Evolutionary conservation across 2,113 vertebrate genomes (phyloP).

Genomic region (Onychorhynchus coronatus): DNA sequence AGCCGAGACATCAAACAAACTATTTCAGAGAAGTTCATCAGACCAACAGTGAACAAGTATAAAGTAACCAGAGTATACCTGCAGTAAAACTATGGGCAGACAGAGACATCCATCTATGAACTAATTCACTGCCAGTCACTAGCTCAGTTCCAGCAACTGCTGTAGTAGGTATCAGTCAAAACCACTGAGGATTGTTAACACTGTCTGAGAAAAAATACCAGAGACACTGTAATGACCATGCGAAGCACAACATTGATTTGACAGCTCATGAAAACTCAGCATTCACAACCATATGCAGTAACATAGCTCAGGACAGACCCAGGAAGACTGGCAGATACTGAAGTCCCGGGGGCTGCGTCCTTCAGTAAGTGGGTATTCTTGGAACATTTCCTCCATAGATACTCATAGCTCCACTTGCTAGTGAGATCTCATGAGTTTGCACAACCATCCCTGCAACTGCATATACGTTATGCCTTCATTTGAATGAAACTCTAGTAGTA

Average conservation of each 20-base stretch:
- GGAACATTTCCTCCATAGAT: neutral
- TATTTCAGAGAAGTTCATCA: neutral
- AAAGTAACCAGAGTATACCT: neutral
- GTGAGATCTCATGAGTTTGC: neutral
- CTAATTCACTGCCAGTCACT: neutral
- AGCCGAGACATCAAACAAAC: neutral
- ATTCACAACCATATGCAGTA: neutral
- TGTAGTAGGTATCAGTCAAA: neutral
- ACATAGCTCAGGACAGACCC: neutral
- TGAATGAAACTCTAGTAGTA: neutral
- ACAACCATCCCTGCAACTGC: neutral
- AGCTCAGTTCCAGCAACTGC: neutral
- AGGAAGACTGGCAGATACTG: neutral
- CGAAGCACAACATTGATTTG: neutral
- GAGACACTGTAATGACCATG: neutral
- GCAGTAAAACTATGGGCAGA: neutral
- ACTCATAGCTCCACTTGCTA: neutral
- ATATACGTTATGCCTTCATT: neutral
- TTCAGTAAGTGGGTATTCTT: neutral
- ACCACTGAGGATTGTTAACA: neutral
- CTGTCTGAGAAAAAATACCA: neutral
- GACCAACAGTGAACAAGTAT: neutral
- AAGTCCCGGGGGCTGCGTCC: accelerated
- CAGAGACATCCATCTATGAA: neutral
- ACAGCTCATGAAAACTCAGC: neutral